phyloP scores from a whole-genome alignment of 2,113 vertebrate species.

The Okapia johnstoni region DNA sequence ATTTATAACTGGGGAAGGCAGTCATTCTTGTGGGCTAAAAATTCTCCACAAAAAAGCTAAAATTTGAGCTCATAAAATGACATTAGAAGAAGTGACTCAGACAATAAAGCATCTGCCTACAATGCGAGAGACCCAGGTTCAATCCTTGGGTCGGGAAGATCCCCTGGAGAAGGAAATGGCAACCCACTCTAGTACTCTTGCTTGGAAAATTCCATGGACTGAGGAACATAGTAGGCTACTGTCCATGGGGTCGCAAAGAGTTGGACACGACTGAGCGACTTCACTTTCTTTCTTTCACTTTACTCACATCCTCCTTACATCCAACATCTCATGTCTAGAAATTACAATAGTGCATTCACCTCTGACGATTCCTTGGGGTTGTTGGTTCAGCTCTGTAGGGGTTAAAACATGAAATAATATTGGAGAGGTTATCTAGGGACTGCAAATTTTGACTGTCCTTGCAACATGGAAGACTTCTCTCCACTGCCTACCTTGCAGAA shows the following conservation, averaged over 20 bases:
- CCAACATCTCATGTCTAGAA: not conserved
- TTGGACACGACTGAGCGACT: not conserved
- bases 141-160: not conserved
- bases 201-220: not conserved
- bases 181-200: not conserved
- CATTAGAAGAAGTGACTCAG: not conserved
- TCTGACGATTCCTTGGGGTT: not conserved
- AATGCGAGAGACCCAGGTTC: accelerated
- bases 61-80: not conserved
- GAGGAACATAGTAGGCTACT: not conserved
- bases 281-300: not conserved
- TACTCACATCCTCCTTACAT: not conserved
- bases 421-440: too few species aligned
- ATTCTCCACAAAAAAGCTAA: not conserved
- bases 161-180: not conserved
- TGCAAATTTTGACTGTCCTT: not conserved
- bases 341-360: not conserved
- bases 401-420: not conserved
- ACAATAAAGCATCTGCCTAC: not conserved
- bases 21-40: not conserved
- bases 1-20: not conserved
- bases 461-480: not conserved
- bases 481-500: not conserved
- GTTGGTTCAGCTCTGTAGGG: not conserved
- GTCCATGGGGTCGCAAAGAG: not conserved